Evolutionary conservation across 2,888 invertebrate genomes (phyloP).

Genomic region (Pammene fasciana): DNA sequence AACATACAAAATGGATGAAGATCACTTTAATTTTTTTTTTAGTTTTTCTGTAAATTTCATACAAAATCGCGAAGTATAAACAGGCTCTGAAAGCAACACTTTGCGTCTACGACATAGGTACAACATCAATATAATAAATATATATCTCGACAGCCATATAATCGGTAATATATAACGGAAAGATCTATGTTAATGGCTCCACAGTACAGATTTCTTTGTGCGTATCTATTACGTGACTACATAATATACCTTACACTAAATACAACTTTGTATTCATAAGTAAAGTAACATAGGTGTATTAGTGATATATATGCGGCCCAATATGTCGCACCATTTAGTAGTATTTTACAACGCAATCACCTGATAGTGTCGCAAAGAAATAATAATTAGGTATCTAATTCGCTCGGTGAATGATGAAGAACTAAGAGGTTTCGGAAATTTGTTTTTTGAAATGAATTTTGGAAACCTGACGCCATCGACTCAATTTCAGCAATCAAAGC

Average conservation of each 20-base stretch:
- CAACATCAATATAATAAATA: slow-evolving; percentile 42
- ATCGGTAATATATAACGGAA: slow-evolving; percentile 48
- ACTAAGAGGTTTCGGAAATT: too few species aligned
- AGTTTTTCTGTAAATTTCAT: slow-evolving; percentile 36
- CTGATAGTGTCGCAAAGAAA: too few species aligned
- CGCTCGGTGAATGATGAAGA: too few species aligned
- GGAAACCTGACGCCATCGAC: too few species aligned
- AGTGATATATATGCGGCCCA: background rate
- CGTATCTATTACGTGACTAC: slow-evolving; percentile 73
- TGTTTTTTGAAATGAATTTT: too few species aligned
- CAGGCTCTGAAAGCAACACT: slow-evolving; percentile 39
- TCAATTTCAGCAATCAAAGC: too few species aligned
- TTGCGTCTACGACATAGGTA: slow-evolving; percentile 36
- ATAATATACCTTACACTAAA: slow-evolving; percentile 44
- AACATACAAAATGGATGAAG: slow-evolving; percentile 31
- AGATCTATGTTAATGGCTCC: slow-evolving; percentile 53
- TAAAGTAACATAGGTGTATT: slow-evolving; percentile 31
- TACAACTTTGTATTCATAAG: slow-evolving; percentile 28
- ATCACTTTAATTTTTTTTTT: slow-evolving; percentile 10
- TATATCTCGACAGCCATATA: slow-evolving; percentile 30
- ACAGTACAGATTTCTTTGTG: slow-evolving; percentile 66
- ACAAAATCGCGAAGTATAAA: slow-evolving; percentile 42
- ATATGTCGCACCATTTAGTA: background rate
- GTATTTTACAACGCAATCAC: background rate
- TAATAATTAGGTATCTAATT: too few species aligned